Evolutionary conservation across 2,113 vertebrate genomes (phyloP), one percentile per base, ranked within the genome.

Genomic region (Nesospiza acunhae): DNA sequence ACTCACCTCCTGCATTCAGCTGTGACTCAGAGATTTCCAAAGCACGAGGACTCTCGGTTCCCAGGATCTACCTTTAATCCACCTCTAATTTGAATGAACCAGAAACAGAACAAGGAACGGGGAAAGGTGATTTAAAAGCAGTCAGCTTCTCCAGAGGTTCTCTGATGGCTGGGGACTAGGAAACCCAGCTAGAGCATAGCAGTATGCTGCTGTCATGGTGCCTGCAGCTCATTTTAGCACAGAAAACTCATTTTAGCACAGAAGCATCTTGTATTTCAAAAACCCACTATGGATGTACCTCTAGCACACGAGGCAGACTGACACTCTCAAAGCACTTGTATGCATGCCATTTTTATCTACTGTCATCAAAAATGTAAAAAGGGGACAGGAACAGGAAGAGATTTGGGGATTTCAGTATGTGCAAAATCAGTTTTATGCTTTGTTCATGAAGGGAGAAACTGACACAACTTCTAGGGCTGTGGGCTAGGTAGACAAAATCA

Each of bases 41-140:
- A 78, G 73, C 39, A 64, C 5, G 21, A 90, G 44, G 76, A 83
- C n/a, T 30, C 47, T 60, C 79, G 39, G 88, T 59, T 93, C 83
- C 59, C 66, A 77, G 76, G 60, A 68, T 21, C 17, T 64, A 64
- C n/a, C 72, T 68, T 93, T 46, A 81, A 58, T 47, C 62, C 80
- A 79, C 42, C 80, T 82, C 58, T 82, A 69, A 84, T 84, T 96
- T 81, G 90, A 96, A 93, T 58, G 80, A 96, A 75, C 28, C 33
- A 81, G 83, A 90, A 95, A 80, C 0, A 0, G 73, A 95, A 81
- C 10, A 47, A 86, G 31, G 64, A 81, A 21, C 13, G 74, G 64
- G 18, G 89, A 86, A 84, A 84, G 26, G 37, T 35, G 84, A 46
- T 0, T 87, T 47, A 84, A 92, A 93, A 72, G 7, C 11, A 2